Percentiles rank a stretch among this genome's conserved stretches.
phyloP scores from a whole-genome alignment of 2,113 vertebrate genomes.

The Dendrocopos noguchii region DNA sequence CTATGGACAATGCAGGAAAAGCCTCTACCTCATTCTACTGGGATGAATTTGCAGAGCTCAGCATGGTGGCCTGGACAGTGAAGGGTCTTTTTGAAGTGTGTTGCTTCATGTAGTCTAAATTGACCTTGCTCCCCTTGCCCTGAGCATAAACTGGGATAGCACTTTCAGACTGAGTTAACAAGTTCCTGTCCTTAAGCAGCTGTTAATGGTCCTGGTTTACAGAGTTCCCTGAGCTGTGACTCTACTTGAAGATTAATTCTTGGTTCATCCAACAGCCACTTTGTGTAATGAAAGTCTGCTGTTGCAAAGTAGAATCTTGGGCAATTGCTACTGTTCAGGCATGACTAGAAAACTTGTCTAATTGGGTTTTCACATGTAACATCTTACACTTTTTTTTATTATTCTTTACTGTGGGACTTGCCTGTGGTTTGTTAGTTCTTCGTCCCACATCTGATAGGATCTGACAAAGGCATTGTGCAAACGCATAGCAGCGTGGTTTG shows the following conservation, averaged over 20 bases:
- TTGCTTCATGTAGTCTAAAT: neutral
- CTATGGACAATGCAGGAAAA: neutral
- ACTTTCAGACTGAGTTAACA: neutral
- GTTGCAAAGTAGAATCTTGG: neutral
- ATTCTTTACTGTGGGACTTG: neutral
- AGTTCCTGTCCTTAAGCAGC: neutral
- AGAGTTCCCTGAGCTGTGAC: neutral
- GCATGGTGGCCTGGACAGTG: neutral
- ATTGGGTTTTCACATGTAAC: neutral
- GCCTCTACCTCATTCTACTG: neutral
- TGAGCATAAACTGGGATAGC: neutral
- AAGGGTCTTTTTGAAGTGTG: neutral
- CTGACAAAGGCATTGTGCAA: conserved; percentile 37
- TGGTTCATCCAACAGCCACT: neutral
- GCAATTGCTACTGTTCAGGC: neutral
- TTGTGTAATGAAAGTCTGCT: neutral
- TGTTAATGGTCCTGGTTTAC: neutral
- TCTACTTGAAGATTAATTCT: neutral
- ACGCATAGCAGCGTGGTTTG: neutral
- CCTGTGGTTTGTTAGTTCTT: neutral
- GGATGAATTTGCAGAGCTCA: neutral
- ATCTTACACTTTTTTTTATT: neutral
- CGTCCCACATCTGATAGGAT: neutral
- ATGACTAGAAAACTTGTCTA: neutral
- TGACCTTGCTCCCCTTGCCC: neutral